Base-by-base conservation (phyloP, 1,140 invertebrate genomes). In the Heterodera schachtii region DNA sequence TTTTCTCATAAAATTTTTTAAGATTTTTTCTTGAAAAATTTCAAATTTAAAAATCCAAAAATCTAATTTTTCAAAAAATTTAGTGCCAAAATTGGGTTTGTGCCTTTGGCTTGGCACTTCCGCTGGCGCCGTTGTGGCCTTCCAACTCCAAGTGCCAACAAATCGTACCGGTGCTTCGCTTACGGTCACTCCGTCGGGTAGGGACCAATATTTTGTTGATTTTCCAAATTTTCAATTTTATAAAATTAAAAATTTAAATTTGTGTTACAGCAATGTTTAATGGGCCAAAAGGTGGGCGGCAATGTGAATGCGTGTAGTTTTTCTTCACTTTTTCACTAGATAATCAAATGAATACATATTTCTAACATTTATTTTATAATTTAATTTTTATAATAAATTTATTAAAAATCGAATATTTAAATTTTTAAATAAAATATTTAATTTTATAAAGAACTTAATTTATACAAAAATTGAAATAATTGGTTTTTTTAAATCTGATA, bases 31-130 rank as follows among this genome's bases (percentile, higher is more conserved):
- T n/a, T n/a, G n/a, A n/a, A n/a, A n/a, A n/a, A n/a, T n/a, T n/a
- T n/a, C n/a, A n/a, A n/a, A n/a, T n/a, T n/a, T n/a, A n/a, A n/a
- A n/a, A n/a, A n/a, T n/a, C n/a, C n/a, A n/a, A n/a, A n/a, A n/a
- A n/a, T n/a, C n/a, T 44, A 13, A 31, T 67, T 67, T 66, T 69
- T 44, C 3, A 5, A 66, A 31, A 60, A 44, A 52, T 60, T 46
- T 75, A 89, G 88, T 81, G 41, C 70, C 84, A 7, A 86, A 87
- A 83, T 69, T 77, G 16, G 82, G 79, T 41, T 85, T 89, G 52
- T 86, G 83, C 66, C 77, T 89, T 1, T 89, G 88, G 88, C 66
- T 89, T 41, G 88, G 88, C 21, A 89, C 84, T 19, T 88, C 89
- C 4, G 80, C 70, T 8, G 88, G 88, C 57, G 78, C 84, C 43